Evolutionary conservation across 2,888 invertebrate species (phyloP).

Genomic region (Buathra laborator): DNA sequence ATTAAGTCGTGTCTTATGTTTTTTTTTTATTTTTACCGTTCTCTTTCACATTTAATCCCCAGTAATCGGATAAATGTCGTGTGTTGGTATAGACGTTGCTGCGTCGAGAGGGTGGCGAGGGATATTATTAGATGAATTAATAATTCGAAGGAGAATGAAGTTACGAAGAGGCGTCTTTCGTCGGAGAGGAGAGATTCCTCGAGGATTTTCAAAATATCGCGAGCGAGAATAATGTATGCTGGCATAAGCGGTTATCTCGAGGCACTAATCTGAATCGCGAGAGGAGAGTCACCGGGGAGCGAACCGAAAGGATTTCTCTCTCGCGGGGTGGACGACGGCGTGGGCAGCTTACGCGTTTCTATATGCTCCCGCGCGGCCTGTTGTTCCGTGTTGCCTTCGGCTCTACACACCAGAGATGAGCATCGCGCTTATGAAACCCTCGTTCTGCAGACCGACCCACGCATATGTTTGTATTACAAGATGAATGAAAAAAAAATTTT

Average conservation of each 20-base stretch:
- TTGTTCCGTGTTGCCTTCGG: slow-evolving; percentile 11
- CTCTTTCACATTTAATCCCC: neutral
- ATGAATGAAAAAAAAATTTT: slow-evolving; percentile 70
- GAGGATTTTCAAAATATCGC: slow-evolving; percentile 22
- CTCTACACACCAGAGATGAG: slow-evolving; percentile 57
- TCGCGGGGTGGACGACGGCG: slow-evolving; percentile 64
- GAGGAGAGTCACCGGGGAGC: slow-evolving; percentile 46
- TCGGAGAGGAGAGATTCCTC: neutral
- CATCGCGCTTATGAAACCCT: slow-evolving; percentile 75
- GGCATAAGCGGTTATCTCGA: slow-evolving; percentile 69
- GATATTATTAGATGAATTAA: slow-evolving; percentile 35
- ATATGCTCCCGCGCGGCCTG: neutral
- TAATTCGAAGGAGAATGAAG: slow-evolving; percentile 24
- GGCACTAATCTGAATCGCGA: slow-evolving; percentile 73
- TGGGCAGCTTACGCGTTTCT: slow-evolving; percentile 56
- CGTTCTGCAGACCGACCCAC: slow-evolving; percentile 64
- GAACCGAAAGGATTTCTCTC: slow-evolving; percentile 14
- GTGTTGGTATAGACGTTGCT: neutral
- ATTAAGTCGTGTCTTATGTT: neutral
- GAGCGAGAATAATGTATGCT: slow-evolving; percentile 38
- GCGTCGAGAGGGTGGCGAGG: neutral
- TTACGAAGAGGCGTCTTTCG: slow-evolving; percentile 12
- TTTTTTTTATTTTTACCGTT: neutral
- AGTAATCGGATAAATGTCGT: slow-evolving; percentile 50
- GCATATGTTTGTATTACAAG: slow-evolving; percentile 68